Evolutionary conservation across 2,888 invertebrate species (phyloP), one percentile per base, ranked within the genome.

Genomic region (Platypus cylindrus): DNA sequence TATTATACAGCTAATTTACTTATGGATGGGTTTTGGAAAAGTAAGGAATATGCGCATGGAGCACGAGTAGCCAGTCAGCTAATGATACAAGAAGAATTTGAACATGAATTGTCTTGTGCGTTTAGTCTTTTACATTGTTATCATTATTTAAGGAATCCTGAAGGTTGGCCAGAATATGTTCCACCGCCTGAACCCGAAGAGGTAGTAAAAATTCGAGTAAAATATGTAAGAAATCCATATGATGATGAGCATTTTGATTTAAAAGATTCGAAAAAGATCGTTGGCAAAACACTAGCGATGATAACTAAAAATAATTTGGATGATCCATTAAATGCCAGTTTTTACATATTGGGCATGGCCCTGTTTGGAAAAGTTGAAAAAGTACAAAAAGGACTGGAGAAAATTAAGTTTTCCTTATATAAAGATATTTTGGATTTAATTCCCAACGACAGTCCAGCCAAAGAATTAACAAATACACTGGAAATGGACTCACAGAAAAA

Each of bases 181-280:
- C 45, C 51, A 32, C 54, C 58, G 5, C 62, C 62, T 37, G 63
- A 64, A 47, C 59, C 64, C 3, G 57, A 58, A 34, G 65, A 65
- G 39, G 65, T 54, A 54, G 57, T 57, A 15, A 65, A 62, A 56
- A 48, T 58, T 32, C 69, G 90, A 46, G 76, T 94, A 0, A 70
- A 68, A 37, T 93, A 70, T 56, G 53, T 97, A 23, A 70, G 82
- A 49, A 89, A 90, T 56, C 76, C 79, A 1, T 85, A 70, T 56
- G 79, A 80, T 62, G 93, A 94, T 64, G 82, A 86, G 53, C 91
- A 94, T 59, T 89, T 90, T 64, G 90, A 90, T 61, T 66, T 93
- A 13, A 70, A 61, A 38, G 77, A 85, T 45, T 71, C 78, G 4
- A 58, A 68, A 16, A 69, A 75, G 52, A 63, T 87, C 24, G 67